Percentiles rank a stretch among this genome's conserved stretches.
phyloP scores from a whole-genome alignment of 2,113 vertebrate genomes.

The Capra hircus region DNA sequence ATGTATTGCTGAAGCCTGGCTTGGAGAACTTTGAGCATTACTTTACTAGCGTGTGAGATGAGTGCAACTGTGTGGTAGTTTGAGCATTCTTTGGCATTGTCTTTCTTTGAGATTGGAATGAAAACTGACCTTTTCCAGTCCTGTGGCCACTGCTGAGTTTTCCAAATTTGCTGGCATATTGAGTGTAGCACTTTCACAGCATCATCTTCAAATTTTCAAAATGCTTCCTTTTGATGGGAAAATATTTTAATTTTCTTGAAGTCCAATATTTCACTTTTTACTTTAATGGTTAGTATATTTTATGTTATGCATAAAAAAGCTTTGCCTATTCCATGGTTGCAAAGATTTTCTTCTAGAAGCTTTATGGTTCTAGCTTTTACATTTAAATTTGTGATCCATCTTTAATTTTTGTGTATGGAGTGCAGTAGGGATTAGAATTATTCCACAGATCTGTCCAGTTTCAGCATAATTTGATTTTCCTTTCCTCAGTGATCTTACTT shows the following conservation, averaged over 20 bases:
- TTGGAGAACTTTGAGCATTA: background rate
- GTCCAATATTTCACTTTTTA: background rate
- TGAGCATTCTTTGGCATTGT: background rate
- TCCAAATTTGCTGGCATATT: background rate
- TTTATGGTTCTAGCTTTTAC: background rate
- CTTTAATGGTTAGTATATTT: background rate
- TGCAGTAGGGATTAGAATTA: background rate
- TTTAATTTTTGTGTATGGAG: background rate
- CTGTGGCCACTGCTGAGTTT: background rate
- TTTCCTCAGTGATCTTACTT: background rate
- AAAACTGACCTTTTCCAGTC: background rate
- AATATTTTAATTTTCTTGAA: background rate
- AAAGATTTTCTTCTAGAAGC: background rate
- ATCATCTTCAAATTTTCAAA: background rate
- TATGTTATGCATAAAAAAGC: background rate
- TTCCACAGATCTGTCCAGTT: background rate
- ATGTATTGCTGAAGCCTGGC: background rate
- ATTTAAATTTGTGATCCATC: background rate
- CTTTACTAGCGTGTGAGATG: background rate
- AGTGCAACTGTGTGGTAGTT: background rate
- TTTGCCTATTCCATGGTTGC: background rate
- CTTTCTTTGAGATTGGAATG: background rate
- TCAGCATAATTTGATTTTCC: background rate
- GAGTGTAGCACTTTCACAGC: background rate
- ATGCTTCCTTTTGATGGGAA: background rate